A percentile compares a stretch with the other conserved stretches of the same genome.
Conservation (phyloP, 2,888 invertebrate genomes). For the Baronia brevicornis region DNA sequence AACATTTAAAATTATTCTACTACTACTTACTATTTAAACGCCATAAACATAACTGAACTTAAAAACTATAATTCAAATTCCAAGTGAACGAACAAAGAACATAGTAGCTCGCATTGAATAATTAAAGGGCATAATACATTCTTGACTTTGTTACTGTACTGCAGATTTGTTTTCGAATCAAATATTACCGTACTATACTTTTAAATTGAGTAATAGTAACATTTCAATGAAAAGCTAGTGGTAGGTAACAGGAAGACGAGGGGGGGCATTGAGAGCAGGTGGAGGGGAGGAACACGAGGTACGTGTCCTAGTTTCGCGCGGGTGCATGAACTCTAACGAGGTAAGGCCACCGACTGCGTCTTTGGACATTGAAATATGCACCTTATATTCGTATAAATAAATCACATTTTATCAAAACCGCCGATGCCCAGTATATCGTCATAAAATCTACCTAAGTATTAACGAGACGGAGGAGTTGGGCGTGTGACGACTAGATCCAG, state of each 20-base stretch:
- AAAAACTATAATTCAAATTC: constrained; percentile 30
- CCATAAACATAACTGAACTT: constrained; percentile 27
- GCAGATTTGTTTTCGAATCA: constrained; percentile 28
- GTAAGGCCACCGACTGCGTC: constrained; percentile 74
- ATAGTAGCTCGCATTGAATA: constrained; percentile 17
- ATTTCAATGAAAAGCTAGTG: constrained; percentile 69
- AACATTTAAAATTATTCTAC: constrained; percentile 3
- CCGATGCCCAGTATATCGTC: constrained; percentile 53
- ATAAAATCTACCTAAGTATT: constrained; percentile 61
- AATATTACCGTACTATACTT: constrained; percentile 32
- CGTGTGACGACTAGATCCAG: constrained; percentile 63
- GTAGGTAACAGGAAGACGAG: constrained; percentile 54
- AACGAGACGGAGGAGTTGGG: constrained; percentile 58
- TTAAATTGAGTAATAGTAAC: constrained; percentile 44
- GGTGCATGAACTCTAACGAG: constrained; percentile 76
- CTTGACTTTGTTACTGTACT: constrained; percentile 21
- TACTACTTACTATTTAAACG: constrained; percentile 23
- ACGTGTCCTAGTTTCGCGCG: constrained; percentile 73
- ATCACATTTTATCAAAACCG: constrained; percentile 31
- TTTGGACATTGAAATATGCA: constrained; percentile 39
- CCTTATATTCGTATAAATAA: constrained; percentile 37
- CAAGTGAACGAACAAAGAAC: constrained; percentile 25
- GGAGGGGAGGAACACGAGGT: constrained; percentile 53
- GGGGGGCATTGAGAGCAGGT: constrained; percentile 28
- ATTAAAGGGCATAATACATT: constrained; percentile 17